Conservation (phyloP, 2,888 invertebrate species). For the Diploptera punctata region DNA sequence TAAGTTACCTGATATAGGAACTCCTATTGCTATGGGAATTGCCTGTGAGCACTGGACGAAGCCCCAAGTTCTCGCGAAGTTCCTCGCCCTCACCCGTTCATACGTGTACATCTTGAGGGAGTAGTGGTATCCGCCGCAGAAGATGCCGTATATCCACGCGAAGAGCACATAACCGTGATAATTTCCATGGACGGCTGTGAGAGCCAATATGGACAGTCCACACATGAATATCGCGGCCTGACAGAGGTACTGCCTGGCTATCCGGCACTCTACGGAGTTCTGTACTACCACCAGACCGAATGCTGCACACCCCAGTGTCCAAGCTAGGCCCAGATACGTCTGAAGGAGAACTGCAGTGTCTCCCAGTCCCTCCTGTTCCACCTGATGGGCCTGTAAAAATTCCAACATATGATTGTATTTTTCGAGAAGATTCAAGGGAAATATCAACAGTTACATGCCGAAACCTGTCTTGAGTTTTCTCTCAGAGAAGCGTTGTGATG, state of each 20-base stretch:
- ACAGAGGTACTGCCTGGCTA: conserved; percentile 84
- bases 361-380: conserved; percentile 75
- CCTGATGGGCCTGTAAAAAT: conserved; percentile 69
- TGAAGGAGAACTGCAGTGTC: conserved; percentile 71
- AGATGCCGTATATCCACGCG: conserved; percentile 84
- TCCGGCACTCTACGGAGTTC: conserved; percentile 83
- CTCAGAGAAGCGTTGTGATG: too few species aligned
- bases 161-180: conserved; percentile 74
- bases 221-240: conserved; percentile 79
- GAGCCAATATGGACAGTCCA: conserved; percentile 76
- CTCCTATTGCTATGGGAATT: conserved; percentile 83
- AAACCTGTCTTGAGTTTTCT: too few species aligned
- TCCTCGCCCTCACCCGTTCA: conserved; percentile 82
- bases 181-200: conserved; percentile 78
- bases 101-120: conserved; percentile 90
- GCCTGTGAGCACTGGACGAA: conserved; percentile 89
- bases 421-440: too few species aligned
- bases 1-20: conserved; percentile 76
- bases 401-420: too few species aligned
- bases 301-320: conserved; percentile 81
- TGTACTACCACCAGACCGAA: conserved; percentile 85
- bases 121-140: conserved; percentile 88
- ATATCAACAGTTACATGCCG: too few species aligned
- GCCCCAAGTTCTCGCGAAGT: conserved; percentile 89
- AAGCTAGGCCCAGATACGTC: conserved; percentile 80